phyloP scores from a whole-genome alignment of 1,140 invertebrate species.

The Lanistes nyassanus region DNA sequence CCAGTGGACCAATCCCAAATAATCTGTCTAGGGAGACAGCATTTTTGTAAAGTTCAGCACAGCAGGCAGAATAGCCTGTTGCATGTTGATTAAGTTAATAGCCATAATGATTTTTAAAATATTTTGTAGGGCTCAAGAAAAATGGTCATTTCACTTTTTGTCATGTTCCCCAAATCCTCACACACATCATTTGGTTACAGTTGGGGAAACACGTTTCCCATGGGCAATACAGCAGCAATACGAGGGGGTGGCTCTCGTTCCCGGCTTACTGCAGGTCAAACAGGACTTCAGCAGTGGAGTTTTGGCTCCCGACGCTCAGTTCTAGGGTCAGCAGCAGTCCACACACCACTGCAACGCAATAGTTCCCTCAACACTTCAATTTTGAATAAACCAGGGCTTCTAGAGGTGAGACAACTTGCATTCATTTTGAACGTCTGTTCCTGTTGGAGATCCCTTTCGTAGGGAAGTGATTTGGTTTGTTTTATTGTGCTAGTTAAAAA shows the following conservation, averaged over 20 bases:
- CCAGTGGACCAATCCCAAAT: too few species aligned
- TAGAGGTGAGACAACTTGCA: slow-evolving; percentile 40
- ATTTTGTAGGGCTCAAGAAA: too few species aligned
- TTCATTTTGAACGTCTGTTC: too few species aligned
- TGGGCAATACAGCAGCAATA: slow-evolving; percentile 23
- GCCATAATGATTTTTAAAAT: too few species aligned
- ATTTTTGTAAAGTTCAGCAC: too few species aligned
- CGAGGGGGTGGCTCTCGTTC: slow-evolving; percentile 17
- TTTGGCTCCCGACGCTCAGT: slow-evolving; percentile 48
- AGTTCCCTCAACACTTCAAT: slow-evolving; percentile 47
- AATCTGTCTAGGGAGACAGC: too few species aligned
- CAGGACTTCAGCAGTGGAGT: slow-evolving; percentile 43
- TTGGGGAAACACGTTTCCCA: slow-evolving; percentile 46
- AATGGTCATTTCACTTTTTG: background rate
- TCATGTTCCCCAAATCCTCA: background rate
- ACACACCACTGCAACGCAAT: slow-evolving; percentile 43
- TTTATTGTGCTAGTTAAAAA: too few species aligned
- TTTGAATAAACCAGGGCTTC: slow-evolving; percentile 40
- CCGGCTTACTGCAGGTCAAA: background rate
- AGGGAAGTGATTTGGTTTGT: too few species aligned
- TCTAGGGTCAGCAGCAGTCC: slow-evolving; percentile 34
- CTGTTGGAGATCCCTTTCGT: too few species aligned
- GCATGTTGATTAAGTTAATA: too few species aligned
- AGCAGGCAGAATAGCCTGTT: too few species aligned
- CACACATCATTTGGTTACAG: slow-evolving; percentile 21